A percentile compares a stretch with the other conserved stretches of the same genome.
Evolutionary conservation across 2,797 vertebrate species (phyloP).

Genomic region (Cyclopterus lumpus): DNA sequence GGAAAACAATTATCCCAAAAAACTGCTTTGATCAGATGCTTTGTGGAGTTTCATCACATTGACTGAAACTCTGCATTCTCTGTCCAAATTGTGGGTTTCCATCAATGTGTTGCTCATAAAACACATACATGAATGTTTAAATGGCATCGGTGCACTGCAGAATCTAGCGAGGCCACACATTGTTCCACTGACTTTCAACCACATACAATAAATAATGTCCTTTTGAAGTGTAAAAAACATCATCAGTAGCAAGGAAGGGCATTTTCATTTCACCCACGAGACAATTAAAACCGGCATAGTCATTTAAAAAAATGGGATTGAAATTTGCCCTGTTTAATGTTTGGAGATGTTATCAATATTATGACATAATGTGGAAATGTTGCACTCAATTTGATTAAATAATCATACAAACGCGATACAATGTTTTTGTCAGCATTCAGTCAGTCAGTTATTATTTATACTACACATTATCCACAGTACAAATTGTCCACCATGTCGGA

Average conservation of each 20-base stretch:
- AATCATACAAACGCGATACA: background rate
- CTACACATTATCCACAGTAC: background rate
- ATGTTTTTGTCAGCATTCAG: background rate
- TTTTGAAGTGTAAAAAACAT: background rate
- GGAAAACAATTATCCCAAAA: conserved; percentile 5
- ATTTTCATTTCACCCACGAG: background rate
- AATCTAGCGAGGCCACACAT: background rate
- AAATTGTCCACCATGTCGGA: background rate
- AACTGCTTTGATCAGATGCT: conserved; percentile 8
- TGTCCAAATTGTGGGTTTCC: background rate
- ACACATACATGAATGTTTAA: background rate
- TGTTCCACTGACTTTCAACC: background rate
- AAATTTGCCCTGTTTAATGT: background rate
- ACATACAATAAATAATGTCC: background rate
- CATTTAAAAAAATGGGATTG: background rate
- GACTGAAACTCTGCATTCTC: background rate
- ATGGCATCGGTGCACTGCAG: background rate
- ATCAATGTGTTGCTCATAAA: background rate
- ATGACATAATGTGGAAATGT: background rate
- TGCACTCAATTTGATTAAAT: background rate
- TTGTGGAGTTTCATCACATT: background rate
- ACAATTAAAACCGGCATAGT: background rate
- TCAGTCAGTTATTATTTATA: background rate
- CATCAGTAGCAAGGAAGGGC: background rate
- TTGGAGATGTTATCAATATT: background rate